These are phyloP conservation scores for Manis pentadactyla DNA, from an alignment of 2,797 vertebrate genomes.

Conservation along the genomic window DNA sequence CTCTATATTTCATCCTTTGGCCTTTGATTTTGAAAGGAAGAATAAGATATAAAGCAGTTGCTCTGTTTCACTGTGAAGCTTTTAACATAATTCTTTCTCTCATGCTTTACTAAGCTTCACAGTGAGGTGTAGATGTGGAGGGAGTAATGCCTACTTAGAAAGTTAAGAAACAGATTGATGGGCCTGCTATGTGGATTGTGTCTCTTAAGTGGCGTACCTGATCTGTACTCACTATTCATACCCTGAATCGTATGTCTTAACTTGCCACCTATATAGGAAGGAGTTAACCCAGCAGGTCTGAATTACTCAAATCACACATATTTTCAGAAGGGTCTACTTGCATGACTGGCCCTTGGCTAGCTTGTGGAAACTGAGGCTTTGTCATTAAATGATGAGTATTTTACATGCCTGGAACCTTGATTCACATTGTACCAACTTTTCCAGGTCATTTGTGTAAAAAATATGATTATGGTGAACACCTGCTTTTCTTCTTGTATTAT, in stretches of 20 bases:
- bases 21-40: conserved; percentile 55
- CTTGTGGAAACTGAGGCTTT: conserved; percentile 13
- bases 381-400: conserved; percentile 1
- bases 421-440: not conserved
- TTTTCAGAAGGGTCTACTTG: conserved; percentile 17
- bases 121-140: not conserved
- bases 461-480: not conserved
- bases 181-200: not conserved
- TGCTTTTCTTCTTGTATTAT: conserved; percentile 26
- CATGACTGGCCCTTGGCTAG: conserved; percentile 21
- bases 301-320: conserved; percentile 20
- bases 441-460: not conserved
- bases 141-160: conserved; percentile 24
- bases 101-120: conserved; percentile 22
- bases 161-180: conserved; percentile 18
- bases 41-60: not conserved
- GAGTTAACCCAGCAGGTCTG: not conserved
- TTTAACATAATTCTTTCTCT: conserved; percentile 20
- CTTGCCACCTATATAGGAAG: not conserved
- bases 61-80: not conserved
- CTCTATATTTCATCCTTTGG: not conserved
- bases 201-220: conserved; percentile 26
- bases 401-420: conserved; percentile 19
- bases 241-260: not conserved
- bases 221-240: not conserved